These are phyloP conservation scores for Phyllotreta cruciferae DNA, from an alignment of 2,888 invertebrate genomes.

Conservation along the genomic window DNA sequence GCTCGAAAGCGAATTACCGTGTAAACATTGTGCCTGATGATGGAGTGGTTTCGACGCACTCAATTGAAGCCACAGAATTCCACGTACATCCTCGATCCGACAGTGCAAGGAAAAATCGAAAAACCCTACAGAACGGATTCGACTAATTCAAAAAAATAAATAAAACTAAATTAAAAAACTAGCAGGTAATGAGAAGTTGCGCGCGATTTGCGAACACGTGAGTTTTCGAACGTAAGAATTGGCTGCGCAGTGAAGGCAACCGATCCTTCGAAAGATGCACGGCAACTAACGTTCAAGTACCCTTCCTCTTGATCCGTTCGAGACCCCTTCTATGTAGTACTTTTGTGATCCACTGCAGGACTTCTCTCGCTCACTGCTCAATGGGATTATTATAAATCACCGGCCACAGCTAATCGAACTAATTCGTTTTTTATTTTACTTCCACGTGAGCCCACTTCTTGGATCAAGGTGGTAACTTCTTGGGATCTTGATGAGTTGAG, in stretches of 20 bases:
- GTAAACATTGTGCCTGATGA: conserved; percentile 54
- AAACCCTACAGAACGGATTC: conserved; percentile 17
- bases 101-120: neutral
- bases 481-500: too few species aligned
- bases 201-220: conserved; percentile 51
- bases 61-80: conserved; percentile 27
- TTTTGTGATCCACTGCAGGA: conserved; percentile 42
- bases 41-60: conserved; percentile 9
- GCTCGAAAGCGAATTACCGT: conserved; percentile 50
- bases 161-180: conserved; percentile 17
- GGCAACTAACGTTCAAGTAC: conserved; percentile 50
- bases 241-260: conserved; percentile 48
- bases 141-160: conserved; percentile 17
- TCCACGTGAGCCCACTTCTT: neutral
- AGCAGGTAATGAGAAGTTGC: conserved; percentile 36
- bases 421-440: conserved; percentile 21
- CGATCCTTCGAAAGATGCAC: conserved; percentile 52
- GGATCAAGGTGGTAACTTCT: too few species aligned
- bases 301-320: conserved; percentile 55
- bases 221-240: conserved; percentile 44
- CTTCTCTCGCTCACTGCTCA: conserved; percentile 36
- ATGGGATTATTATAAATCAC: conserved; percentile 32
- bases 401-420: conserved; percentile 24
- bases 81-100: conserved; percentile 37
- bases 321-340: conserved; percentile 54